A percentile compares a stretch with the other conserved stretches of the same genome.
These are phyloP conservation scores for Cheilosia variabilis DNA, from an alignment of 2,888 invertebrate genomes.

Conservation along the genomic window DNA sequence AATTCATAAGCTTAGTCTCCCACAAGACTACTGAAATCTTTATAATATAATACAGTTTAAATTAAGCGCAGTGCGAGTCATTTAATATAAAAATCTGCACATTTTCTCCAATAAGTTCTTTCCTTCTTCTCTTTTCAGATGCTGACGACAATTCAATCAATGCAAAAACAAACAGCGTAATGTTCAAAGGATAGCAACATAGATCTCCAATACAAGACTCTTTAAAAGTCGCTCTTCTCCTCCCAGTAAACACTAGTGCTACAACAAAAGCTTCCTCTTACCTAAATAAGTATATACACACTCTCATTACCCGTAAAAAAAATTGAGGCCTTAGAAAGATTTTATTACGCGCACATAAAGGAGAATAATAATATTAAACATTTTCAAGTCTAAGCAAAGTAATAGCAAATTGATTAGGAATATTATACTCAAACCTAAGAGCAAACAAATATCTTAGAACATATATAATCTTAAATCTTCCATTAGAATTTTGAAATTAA, in stretches of 20 bases:
- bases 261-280: constrained; percentile 30
- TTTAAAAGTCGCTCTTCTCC: constrained; percentile 35
- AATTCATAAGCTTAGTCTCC: too few relatives aligned
- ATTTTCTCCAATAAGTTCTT: too few relatives aligned
- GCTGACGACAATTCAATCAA: constrained; percentile 68
- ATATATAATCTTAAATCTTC: constrained; percentile 71
- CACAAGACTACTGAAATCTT: too few relatives aligned
- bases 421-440: constrained; percentile 26
- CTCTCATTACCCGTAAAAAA: constrained; percentile 12
- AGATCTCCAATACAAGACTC: constrained; percentile 6
- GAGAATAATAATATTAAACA: constrained; percentile 25
- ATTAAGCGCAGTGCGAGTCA: too few relatives aligned
- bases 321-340: constrained; percentile 73
- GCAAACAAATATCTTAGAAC: constrained; percentile 10
- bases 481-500: constrained; percentile 70
- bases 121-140: constrained; percentile 45
- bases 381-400: constrained; percentile 27
- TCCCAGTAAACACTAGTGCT: constrained; percentile 36
- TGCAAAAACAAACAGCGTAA: constrained; percentile 33
- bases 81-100: too few relatives aligned
- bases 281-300: constrained; percentile 32
- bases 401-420: constrained; percentile 32
- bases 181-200: constrained; percentile 54
- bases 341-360: constrained; percentile 69
- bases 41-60: too few relatives aligned